A percentile compares a stretch with the other conserved stretches of the same genome.
These are phyloP conservation scores for Poecile atricapillus DNA, from an alignment of 2,113 vertebrate genomes.

Conservation along the genomic window DNA sequence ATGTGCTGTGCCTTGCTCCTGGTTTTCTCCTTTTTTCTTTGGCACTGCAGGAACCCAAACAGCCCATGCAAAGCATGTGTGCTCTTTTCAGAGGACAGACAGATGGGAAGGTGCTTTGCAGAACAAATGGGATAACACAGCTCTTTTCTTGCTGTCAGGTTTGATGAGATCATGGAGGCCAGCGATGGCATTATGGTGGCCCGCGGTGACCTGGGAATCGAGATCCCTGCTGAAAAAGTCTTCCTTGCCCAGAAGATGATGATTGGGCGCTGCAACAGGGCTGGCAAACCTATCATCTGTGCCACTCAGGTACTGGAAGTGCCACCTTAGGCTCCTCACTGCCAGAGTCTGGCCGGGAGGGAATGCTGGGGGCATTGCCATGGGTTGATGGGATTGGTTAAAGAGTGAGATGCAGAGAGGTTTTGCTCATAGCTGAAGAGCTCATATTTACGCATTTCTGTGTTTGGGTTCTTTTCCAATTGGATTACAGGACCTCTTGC, in stretches of 20 bases:
- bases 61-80: fast-evolving
- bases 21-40: background rate
- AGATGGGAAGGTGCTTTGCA: background rate
- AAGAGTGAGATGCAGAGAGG: background rate
- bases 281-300: slow-evolving; percentile 93
- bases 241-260: slow-evolving; percentile 99
- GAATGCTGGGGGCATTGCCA: fast-evolving
- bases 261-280: slow-evolving; percentile 93
- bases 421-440: background rate
- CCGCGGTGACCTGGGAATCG: slow-evolving; percentile 94
- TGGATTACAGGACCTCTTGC: too few relatives aligned
- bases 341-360: fast-evolving
- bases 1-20: background rate
- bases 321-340: fast-evolving
- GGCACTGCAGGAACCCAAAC: background rate
- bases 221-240: slow-evolving; percentile 97
- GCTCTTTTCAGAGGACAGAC: background rate
- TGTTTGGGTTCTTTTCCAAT: background rate
- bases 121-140: background rate
- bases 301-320: slow-evolving; percentile 85
- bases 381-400: fast-evolving
- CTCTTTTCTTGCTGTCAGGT: slow-evolving; percentile 67
- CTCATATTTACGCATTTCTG: background rate
- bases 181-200: slow-evolving; percentile 99
- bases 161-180: slow-evolving; percentile 96